These are phyloP conservation scores for Acanthacorydalis orientalis DNA, from an alignment of 2,888 invertebrate species.

Conservation along the genomic window DNA sequence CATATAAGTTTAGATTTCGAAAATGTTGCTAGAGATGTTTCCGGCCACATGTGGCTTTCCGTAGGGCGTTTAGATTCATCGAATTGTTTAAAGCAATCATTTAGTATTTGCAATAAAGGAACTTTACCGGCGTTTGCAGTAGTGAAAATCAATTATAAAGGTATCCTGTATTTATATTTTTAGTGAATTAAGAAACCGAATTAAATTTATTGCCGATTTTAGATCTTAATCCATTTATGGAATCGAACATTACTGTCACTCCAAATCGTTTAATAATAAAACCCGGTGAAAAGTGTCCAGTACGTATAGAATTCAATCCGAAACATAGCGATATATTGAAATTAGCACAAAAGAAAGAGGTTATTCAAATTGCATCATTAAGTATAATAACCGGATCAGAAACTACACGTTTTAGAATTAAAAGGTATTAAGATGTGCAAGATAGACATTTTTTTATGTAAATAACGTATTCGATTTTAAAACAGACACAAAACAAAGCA, in stretches of 20 bases:
- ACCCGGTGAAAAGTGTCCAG: constrained; percentile 17
- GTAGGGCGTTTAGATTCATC: constrained; percentile 34
- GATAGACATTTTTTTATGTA: background rate
- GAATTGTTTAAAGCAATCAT: constrained; percentile 25
- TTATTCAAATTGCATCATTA: constrained; percentile 21
- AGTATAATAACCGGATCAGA: constrained; percentile 21
- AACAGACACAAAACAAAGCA: too few relatives aligned
- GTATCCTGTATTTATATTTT: constrained; percentile 7
- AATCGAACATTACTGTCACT: constrained; percentile 16
- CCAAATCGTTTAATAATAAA: constrained; percentile 18
- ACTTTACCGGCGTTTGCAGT: constrained; percentile 33
- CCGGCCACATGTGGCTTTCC: constrained; percentile 37
- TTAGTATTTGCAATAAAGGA: constrained; percentile 36
- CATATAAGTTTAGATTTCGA: constrained; percentile 30
- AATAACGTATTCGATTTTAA: background rate
- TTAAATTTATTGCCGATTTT: background rate
- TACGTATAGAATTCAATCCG: constrained; percentile 18
- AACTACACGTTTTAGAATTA: constrained; percentile 20
- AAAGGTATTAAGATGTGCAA: constrained; percentile 10
- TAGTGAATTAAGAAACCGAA: background rate
- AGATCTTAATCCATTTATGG: constrained; percentile 4
- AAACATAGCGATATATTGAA: constrained; percentile 18
- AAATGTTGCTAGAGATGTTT: constrained; percentile 34
- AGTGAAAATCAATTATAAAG: constrained; percentile 17
- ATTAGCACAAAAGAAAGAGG: constrained; percentile 14